phyloP scores from a whole-genome alignment of 1,140 invertebrate species.

The Chionoecetes opilio region DNA sequence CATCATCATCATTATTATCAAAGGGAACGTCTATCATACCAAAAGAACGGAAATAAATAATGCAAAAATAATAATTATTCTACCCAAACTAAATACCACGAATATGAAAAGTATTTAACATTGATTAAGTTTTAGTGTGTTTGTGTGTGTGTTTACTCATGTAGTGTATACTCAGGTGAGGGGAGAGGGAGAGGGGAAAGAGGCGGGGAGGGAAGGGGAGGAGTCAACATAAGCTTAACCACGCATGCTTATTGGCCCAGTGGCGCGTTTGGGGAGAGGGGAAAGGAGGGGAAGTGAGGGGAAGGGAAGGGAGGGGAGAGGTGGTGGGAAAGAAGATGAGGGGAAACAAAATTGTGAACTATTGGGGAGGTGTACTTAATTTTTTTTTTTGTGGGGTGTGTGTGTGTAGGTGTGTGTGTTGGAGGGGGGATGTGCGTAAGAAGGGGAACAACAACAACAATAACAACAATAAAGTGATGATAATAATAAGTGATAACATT shows the following conservation, averaged over 20 bases:
- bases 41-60: neutral
- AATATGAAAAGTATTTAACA: too few relatives aligned
- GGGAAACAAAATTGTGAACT: neutral
- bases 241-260: neutral
- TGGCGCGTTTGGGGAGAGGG: neutral
- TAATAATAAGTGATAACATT: neutral
- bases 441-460: neutral
- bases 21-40: too few relatives aligned
- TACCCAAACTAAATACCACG: too few relatives aligned
- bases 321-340: neutral
- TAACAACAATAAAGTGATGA: neutral
- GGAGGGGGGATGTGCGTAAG: neutral
- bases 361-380: neutral
- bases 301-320: neutral
- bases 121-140: neutral
- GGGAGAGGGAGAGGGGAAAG: neutral
- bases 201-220: neutral
- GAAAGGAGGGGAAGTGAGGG: neutral
- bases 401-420: constrained; percentile 53
- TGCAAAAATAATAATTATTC: neutral
- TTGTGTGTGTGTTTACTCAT: constrained; percentile 36
- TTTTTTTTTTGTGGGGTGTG: constrained; percentile 30
- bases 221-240: neutral
- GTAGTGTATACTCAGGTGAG: neutral
- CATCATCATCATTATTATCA: too few relatives aligned